phyloP scores from a whole-genome alignment of 2,888 invertebrate species.

The Hydrotaea diabolus region DNA sequence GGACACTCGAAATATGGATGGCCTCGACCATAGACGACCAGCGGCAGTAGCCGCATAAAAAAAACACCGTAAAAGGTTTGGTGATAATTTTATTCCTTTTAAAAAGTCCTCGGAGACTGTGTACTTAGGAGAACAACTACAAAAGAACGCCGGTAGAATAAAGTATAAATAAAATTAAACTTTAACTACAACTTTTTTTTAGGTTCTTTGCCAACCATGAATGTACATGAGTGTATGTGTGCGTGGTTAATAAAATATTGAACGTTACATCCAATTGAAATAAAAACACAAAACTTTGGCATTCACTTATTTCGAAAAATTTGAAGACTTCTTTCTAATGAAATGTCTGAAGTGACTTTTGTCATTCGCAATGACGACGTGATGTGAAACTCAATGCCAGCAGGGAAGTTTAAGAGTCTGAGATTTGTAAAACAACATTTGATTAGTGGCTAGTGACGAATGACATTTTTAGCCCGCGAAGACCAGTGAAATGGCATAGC shows the following conservation, averaged over 20 bases:
- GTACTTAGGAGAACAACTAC: constrained; percentile 4
- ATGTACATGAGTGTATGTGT: background rate
- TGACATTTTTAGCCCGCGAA: too few species aligned
- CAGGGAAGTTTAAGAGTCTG: background rate
- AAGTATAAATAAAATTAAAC: constrained; percentile 17
- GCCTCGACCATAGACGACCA: constrained; percentile 7
- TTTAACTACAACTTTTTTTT: background rate
- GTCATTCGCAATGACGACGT: constrained; percentile 13
- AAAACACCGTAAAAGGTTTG: constrained; percentile 14
- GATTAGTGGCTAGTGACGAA: too few species aligned
- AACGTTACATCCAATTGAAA: background rate
- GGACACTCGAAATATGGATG: background rate
- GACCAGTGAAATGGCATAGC: too few species aligned
- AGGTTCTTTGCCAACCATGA: background rate
- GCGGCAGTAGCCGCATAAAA: constrained; percentile 7
- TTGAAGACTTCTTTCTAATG: background rate
- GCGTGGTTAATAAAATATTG: constrained; percentile 9
- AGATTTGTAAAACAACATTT: background rate
- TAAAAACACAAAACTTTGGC: background rate
- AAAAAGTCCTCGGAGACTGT: constrained; percentile 18
- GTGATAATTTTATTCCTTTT: constrained; percentile 30
- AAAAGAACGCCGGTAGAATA: background rate
- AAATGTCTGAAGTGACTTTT: background rate
- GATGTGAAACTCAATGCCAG: constrained; percentile 1
- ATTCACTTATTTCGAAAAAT: background rate